A percentile compares a stretch with the other conserved stretches of the same genome.
phyloP scores from a whole-genome alignment of 2,113 vertebrate species.

The Pelusios castaneus region DNA sequence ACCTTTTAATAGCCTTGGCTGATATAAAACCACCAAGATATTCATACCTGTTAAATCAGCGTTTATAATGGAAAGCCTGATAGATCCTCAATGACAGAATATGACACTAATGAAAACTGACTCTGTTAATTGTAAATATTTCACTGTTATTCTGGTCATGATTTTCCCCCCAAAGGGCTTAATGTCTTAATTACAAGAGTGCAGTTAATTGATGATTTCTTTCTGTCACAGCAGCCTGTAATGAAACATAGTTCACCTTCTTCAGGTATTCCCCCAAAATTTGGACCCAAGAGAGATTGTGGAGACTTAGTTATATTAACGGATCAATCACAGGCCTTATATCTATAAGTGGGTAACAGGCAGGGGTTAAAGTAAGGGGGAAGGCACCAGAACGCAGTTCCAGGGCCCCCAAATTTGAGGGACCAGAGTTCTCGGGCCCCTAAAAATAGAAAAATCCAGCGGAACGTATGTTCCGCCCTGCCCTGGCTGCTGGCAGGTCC shows the following conservation, averaged over 20 bases:
- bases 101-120: conserved; percentile 1
- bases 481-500: too few relatives aligned
- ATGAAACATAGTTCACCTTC: not conserved
- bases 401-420: too few relatives aligned
- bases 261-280: too few relatives aligned
- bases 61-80: not conserved
- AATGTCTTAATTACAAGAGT: not conserved
- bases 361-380: too few relatives aligned
- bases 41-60: not conserved
- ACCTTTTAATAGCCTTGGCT: not conserved
- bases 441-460: too few relatives aligned
- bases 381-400: too few relatives aligned
- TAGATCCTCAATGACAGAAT: not conserved
- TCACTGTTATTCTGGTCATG: not conserved
- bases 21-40: not conserved
- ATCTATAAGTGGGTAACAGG: too few relatives aligned
- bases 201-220: not conserved
- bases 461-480: too few relatives aligned
- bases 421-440: too few relatives aligned
- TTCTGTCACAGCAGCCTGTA: not conserved
- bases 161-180: not conserved
- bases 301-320: too few relatives aligned
- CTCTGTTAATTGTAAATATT: not conserved
- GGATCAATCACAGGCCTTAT: too few relatives aligned
- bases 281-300: too few relatives aligned